Percentiles rank a stretch among this genome's conserved stretches.
phyloP scores from a whole-genome alignment of 2,797 vertebrate genomes.

The Lepus oiostolus region DNA sequence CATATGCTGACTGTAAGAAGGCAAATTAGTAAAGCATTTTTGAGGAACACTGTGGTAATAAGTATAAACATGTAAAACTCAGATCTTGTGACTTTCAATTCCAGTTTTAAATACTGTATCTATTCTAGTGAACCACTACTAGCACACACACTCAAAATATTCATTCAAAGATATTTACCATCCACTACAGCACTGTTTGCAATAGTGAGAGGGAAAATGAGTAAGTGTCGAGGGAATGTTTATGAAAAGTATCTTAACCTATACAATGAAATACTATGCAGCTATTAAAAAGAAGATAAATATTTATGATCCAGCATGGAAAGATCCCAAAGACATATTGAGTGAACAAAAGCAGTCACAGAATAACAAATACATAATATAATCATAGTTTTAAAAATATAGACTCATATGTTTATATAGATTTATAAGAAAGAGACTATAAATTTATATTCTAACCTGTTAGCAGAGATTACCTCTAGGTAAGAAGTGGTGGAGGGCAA shows the following conservation, averaged over 20 bases:
- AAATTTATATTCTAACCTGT: background rate
- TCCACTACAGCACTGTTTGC: background rate
- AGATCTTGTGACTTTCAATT: background rate
- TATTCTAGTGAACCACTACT: slow-evolving; percentile 41
- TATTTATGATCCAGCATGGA: slow-evolving; percentile 20
- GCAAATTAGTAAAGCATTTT: slow-evolving; percentile 34
- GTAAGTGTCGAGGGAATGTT: background rate
- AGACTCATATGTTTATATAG: background rate
- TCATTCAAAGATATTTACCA: background rate
- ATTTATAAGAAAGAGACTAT: slow-evolving; percentile 29
- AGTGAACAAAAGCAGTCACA: slow-evolving; percentile 32
- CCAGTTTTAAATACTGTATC: background rate
- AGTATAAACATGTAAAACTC: background rate
- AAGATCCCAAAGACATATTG: slow-evolving; percentile 32
- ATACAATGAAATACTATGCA: slow-evolving; percentile 12
- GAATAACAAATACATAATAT: slow-evolving; percentile 30
- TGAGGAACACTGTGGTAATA: slow-evolving; percentile 29
- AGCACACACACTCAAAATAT: background rate
- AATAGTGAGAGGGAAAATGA: slow-evolving; percentile 53
- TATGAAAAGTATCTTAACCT: slow-evolving; percentile 12
- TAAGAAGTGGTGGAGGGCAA: background rate
- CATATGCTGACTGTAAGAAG: slow-evolving; percentile 4
- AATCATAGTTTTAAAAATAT: slow-evolving; percentile 57
- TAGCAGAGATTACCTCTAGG: background rate
- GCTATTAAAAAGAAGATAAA: slow-evolving; percentile 50